Percentiles rank a stretch among this genome's conserved stretches.
phyloP scores from a whole-genome alignment of 1,140 invertebrate genomes.

The Carcinoscorpius rotundicauda region DNA sequence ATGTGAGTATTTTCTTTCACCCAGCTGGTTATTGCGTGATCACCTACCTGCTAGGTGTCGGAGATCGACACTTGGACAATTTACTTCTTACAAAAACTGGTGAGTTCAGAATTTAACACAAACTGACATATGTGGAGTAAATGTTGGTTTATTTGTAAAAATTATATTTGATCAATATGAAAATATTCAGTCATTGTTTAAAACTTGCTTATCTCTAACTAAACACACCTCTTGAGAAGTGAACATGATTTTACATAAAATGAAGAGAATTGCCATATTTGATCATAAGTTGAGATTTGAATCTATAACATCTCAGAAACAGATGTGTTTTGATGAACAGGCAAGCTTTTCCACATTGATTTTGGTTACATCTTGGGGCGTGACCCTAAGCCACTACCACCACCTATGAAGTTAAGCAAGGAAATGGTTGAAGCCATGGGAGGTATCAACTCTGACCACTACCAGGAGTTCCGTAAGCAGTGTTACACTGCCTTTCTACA shows the following conservation, averaged over 20 bases:
- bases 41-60: constrained; percentile 93
- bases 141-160: too few relatives aligned
- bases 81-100: constrained; percentile 73
- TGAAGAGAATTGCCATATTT: too few relatives aligned
- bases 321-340: constrained; percentile 22
- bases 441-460: constrained; percentile 80
- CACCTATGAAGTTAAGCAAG: constrained; percentile 94
- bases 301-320: too few relatives aligned
- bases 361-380: constrained; percentile 97
- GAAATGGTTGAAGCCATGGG: constrained; percentile 99
- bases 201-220: too few relatives aligned
- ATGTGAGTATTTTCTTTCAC: neutral
- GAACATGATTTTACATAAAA: too few relatives aligned
- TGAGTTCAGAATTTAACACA: constrained; percentile 19
- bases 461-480: constrained; percentile 84
- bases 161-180: too few relatives aligned
- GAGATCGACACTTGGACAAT: constrained; percentile 97
- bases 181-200: too few relatives aligned
- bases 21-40: constrained; percentile 93
- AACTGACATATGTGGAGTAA: too few relatives aligned
- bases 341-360: constrained; percentile 96
- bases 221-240: too few relatives aligned
- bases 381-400: constrained; percentile 93
- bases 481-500: constrained; percentile 95
- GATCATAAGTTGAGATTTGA: too few relatives aligned